Base-by-base conservation (phyloP, 2,888 invertebrate genomes). In the Odontomyia ornata region DNA sequence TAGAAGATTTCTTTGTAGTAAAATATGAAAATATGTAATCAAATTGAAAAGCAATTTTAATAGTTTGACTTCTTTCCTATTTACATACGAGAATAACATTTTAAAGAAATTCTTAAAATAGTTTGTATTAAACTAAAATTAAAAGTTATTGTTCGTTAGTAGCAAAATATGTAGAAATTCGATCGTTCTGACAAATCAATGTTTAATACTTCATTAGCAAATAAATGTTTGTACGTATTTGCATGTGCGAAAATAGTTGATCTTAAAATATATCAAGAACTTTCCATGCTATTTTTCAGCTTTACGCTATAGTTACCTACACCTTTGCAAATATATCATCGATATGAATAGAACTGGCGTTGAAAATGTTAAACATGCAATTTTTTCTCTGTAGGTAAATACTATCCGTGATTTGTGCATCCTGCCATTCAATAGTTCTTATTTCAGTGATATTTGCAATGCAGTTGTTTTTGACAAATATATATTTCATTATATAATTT, bases 1-100 rank as follows among this genome's bases (percentile, higher is more conserved):
- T 18, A 64, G 64, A 64, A 64, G 64, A 64, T n/a, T 64, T 23
- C 5, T 64, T 64, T 60, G 57, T 23, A 60, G 21, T 60, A 3
- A 4, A 60, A 60, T 23, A 60, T 25, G 23, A 60, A 60, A 60
- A 21, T 5, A 5, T n/a, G 52, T 18, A 52, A 52, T n/a, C 4
- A 52, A 52, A 52, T 52, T 52, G 3, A 15, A 52, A 52, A 52
- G 52, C 18, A n/a, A 9, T 52, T 52, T 52, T 9, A 52, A 52
- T 52, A 52, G 18, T 18, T 52, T 52, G 15, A 13, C 15, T 3
- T 52, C 7, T 52, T 18, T 13, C 13, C 18, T 52, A 52, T 52
- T 4, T 52, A 52, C 52, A 52, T 52, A 52, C 36, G 9, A 5
- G 9, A 36, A 36, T 9, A 52, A 9, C 3, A 9, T 52, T 52